Evolutionary conservation across 2,888 invertebrate species (phyloP), one percentile per base, ranked within the genome.

Genomic region (Papilio gigon): DNA sequence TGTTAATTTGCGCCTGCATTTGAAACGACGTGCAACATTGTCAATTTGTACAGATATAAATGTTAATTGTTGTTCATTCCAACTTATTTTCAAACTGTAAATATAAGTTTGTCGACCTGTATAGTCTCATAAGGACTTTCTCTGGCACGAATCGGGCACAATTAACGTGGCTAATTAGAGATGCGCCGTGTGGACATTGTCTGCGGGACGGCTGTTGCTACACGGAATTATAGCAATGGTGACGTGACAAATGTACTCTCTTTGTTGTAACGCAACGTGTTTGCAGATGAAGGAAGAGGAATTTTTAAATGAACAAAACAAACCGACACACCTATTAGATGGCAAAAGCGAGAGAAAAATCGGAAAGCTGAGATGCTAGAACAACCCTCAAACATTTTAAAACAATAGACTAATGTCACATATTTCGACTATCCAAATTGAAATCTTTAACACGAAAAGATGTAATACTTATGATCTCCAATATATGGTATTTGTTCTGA

Each of bases 61-160:
- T 69, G 47, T 62, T 66, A 72, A 75, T 71, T 75, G 67, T 42
- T 64, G 72, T 74, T 44, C 47, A 65, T 64, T 61, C 70, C 59
- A 68, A 53, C 58, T 50, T 64, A 69, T 71, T 74, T 20, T 60
- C 62, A 67, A 70, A 44, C 73, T 17, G 72, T 69, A 76, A 75
- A 75, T 65, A 64, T 74, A 77, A 76, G 75, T 77, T 76, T 74
- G 78, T 75, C 75, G 75, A 77, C 74, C 73, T 73, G 78, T 68
- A 69, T 73, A 69, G 53, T 42, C 14, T 73, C 70, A 73, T 77
- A 76, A 76, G 75, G 73, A 85, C 89, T 89, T 89, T 89, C 89
- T 87, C 89, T 82, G 84, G 77, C 80, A 84, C 88, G 80, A 87
- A 89, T 87, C 70, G 78, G 71, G 74, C 69, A 85, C 82, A 86